phyloP scores from a whole-genome alignment of 2,888 invertebrate species.

The Coelopa pilipes region DNA sequence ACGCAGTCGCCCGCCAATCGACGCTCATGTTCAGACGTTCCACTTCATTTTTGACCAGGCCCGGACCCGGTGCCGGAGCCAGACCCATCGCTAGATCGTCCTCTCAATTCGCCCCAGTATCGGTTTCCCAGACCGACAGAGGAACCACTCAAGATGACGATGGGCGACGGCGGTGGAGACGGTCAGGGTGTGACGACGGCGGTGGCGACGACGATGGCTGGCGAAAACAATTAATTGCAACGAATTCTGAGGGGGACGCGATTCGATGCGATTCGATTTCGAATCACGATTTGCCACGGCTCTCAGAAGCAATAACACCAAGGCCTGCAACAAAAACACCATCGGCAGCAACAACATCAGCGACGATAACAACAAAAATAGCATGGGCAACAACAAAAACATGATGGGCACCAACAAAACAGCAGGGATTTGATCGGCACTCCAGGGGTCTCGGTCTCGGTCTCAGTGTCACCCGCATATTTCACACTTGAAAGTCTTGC shows the following conservation, averaged over 20 bases:
- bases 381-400: constrained; percentile 1
- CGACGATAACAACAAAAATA: constrained; percentile 2
- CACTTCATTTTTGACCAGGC: background rate
- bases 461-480: constrained; percentile 48
- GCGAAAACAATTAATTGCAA: constrained; percentile 41
- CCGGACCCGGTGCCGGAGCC: no score
- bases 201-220: background rate
- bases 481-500: constrained; percentile 42
- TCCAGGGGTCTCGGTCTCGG: constrained; percentile 30
- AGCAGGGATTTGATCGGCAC: no score
- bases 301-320: constrained; percentile 9
- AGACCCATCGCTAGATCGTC: no score
- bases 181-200: no score
- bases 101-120: no score
- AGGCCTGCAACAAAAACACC: background rate
- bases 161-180: no score
- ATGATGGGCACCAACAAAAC: constrained; percentile 11
- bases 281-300: constrained; percentile 1
- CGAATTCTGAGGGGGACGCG: constrained; percentile 37
- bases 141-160: constrained; percentile 3
- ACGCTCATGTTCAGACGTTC: constrained; percentile 1
- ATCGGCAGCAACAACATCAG: no score
- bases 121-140: background rate
- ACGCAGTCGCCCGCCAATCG: background rate
- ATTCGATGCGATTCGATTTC: constrained; percentile 19